Conservation (phyloP, 2,888 invertebrate species). For the Microctonus aethiopoides region DNA sequence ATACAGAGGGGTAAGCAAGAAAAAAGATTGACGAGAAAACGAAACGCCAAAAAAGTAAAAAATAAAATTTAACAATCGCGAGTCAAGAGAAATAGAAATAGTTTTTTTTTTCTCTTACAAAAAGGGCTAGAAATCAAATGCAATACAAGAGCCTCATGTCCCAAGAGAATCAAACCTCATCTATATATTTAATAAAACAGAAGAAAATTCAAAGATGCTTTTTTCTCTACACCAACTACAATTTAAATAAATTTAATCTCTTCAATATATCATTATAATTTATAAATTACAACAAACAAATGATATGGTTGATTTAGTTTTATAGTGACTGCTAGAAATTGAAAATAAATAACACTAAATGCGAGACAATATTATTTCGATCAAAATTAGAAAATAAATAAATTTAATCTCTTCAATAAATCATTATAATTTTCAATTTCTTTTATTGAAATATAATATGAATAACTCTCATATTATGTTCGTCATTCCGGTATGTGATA, state of each 20-base stretch:
- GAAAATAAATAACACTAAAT: no score
- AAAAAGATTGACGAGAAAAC: constrained; percentile 40
- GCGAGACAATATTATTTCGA: no score
- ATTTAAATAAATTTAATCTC: background rate
- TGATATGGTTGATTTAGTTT: no score
- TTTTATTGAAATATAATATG: no score
- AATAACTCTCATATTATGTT: background rate
- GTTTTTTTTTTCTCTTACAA: constrained; percentile 1
- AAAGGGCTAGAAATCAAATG: constrained; percentile 58
- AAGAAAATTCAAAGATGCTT: background rate
- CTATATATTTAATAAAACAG: constrained; percentile 37
- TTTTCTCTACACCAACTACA: background rate
- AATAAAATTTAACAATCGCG: constrained; percentile 6
- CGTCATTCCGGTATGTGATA: background rate
- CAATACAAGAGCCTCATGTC: constrained; percentile 45
- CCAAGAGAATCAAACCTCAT: constrained; percentile 54
- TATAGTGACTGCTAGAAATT: no score
- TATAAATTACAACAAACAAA: no score
- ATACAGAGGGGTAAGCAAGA: constrained; percentile 51
- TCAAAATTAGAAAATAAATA: no score
- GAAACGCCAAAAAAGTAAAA: constrained; percentile 7
- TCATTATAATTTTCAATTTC: no score
- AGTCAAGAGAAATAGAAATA: constrained; percentile 8
- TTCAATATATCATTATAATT: no score
- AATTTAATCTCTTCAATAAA: background rate